Base-by-base conservation (phyloP, 2,888 invertebrate species). In the Mactromeris polynyma region DNA sequence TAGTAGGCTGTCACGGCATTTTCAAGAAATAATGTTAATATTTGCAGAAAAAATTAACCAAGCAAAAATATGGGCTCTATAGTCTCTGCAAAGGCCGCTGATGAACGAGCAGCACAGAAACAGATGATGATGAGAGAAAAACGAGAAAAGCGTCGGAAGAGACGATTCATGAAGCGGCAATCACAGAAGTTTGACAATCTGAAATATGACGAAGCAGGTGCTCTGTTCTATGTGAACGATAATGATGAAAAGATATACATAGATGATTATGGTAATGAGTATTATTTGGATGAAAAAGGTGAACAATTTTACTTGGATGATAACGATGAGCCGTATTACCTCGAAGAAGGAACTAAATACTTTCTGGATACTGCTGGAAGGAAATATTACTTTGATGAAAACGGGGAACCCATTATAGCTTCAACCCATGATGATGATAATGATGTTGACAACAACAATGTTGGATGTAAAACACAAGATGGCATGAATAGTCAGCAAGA, bases 281-380 rank as follows among this genome's bases (percentile, higher is more conserved):
- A 84, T 73, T 88, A 88, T 54, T 51, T 88, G n/a, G 86, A 90
- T 31, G 83, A 81, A 33, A 78, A 88, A 51, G 83, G 88, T 19
- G 54, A 88, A 19, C 46, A 19, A 26, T 85, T 86, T 69, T 88
- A 86, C 58, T 14, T 88, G n/a, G 80, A 88, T 73, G 82, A 86
- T 17, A 84, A 88, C 14, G 84, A 86, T 21, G 80, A 86, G 19
- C 81, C 83, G 14, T 88, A 81, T 42, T 88, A 87, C 36, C 58
- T 88, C 0, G 86, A 86, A 9, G 51, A 77, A 14, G 77, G 86
- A n/a, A 46, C 46, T 9, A 64, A 64, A 73, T 87, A 82, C 81
- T 86, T 81, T 78, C 21, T 78, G 38, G 86, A 86, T 77, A 40
- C n/a, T 4, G 54, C 83, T 17, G 86, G 84, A 3, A 84, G 38